These are phyloP conservation scores for Apodemia mormo DNA, from an alignment of 2,888 invertebrate species.

Conservation along the genomic window DNA sequence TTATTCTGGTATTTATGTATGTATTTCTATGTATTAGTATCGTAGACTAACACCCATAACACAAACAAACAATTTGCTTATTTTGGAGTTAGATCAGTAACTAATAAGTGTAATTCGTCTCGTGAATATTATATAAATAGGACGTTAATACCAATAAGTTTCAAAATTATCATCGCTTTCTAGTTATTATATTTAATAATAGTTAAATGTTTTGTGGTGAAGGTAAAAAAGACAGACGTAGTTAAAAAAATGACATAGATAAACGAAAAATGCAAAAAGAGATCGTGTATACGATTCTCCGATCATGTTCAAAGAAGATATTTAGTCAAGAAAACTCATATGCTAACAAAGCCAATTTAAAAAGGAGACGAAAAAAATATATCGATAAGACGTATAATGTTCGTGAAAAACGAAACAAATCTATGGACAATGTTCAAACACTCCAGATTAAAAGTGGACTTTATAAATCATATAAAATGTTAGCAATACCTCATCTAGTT, in stretches of 20 bases:
- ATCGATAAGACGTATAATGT: conserved; percentile 32
- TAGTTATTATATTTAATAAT: no score
- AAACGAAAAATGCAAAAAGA: conserved; percentile 68
- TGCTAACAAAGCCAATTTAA: conserved; percentile 51
- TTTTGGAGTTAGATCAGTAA: no score
- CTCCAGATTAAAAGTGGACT: conserved; percentile 58
- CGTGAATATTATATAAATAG: no score
- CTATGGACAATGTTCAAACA: conserved; percentile 74
- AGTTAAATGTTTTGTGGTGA: no score
- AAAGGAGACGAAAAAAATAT: conserved; percentile 48
- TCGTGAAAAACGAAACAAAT: conserved; percentile 44
- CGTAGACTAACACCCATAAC: no score
- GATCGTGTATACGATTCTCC: conserved; percentile 73
- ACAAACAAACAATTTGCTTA: no score
- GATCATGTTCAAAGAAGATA: conserved; percentile 48
- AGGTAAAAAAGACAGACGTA: conserved; percentile 42
- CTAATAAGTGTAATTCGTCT: no score
- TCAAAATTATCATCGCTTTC: no score
- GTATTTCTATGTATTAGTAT: no score
- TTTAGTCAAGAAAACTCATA: conserved; percentile 50
- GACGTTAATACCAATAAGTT: no score
- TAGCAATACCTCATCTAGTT: conserved; percentile 48
- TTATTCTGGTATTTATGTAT: no score
- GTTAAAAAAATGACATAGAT: conserved; percentile 62
- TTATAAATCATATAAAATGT: conserved; percentile 35